A percentile compares a stretch with the other conserved stretches of the same genome.
These are phyloP conservation scores for Drosophila subquinaria DNA, from an alignment of 2,888 invertebrate genomes.

Conservation along the genomic window DNA sequence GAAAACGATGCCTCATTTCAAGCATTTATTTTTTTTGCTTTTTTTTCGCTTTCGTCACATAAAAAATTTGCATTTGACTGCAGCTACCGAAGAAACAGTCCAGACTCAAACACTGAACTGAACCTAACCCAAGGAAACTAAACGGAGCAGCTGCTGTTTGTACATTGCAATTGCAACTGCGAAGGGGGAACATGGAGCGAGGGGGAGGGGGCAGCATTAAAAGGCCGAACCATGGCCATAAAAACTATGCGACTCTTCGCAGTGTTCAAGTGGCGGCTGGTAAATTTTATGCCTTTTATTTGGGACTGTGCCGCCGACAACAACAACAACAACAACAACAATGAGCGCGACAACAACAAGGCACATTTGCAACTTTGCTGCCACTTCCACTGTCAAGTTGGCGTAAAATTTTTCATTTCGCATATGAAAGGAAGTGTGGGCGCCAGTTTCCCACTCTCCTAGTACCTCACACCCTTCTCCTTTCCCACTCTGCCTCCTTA, in stretches of 20 bases:
- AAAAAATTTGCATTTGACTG: slow-evolving; percentile 63
- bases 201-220: slow-evolving; percentile 55
- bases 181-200: slow-evolving; percentile 10
- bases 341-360: slow-evolving; percentile 51
- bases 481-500: neutral
- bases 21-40: slow-evolving; percentile 50
- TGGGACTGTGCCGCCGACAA: slow-evolving; percentile 53
- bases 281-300: slow-evolving; percentile 73
- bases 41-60: slow-evolving; percentile 59
- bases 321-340: slow-evolving; percentile 43
- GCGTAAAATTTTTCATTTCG: slow-evolving; percentile 80
- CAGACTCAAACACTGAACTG: neutral
- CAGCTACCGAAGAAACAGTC: slow-evolving; percentile 43
- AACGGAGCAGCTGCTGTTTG: slow-evolving; percentile 53
- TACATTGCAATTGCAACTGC: slow-evolving; percentile 28
- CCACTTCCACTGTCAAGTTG: slow-evolving; percentile 79
- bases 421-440: slow-evolving; percentile 81
- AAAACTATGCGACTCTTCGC: slow-evolving; percentile 62
- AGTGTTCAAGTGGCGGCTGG: slow-evolving; percentile 66
- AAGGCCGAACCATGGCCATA: slow-evolving; percentile 68
- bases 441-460: slow-evolving; percentile 49
- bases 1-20: slow-evolving; percentile 44
- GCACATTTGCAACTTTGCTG: slow-evolving; percentile 77
- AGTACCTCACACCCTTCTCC: neutral
- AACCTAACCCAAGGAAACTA: slow-evolving; percentile 24